Conservation (phyloP, 2,113 vertebrate genomes). For the Plestiodon gilberti region DNA sequence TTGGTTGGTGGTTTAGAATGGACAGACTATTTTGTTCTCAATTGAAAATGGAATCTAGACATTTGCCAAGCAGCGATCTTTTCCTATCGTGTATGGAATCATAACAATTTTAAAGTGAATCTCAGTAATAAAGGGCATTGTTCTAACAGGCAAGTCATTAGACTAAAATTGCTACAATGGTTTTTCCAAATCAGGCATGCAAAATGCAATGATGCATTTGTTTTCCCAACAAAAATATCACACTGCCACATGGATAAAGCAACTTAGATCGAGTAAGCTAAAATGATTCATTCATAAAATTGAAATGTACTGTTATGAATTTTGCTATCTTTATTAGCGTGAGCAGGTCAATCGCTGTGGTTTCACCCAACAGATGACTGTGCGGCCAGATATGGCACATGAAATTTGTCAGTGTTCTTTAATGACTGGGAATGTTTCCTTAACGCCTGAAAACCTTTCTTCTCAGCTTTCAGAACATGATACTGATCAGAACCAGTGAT, state of each 20-base stretch:
- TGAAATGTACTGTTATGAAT: neutral
- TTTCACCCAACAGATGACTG: neutral
- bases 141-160: conserved; percentile 42
- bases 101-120: conserved; percentile 35
- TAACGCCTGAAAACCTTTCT: neutral
- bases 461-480: neutral
- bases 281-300: conserved; percentile 1
- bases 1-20: conserved; percentile 64
- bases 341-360: neutral
- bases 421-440: neutral
- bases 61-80: conserved; percentile 41
- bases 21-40: conserved; percentile 60
- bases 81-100: conserved; percentile 13
- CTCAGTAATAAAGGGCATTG: conserved; percentile 45
- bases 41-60: conserved; percentile 54
- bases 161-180: conserved; percentile 17
- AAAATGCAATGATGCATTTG: conserved; percentile 23
- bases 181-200: conserved; percentile 41
- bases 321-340: neutral
- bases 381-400: no score
- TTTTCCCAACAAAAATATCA: conserved; percentile 23
- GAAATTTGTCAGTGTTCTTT: neutral
- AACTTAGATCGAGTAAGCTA: conserved; percentile 23
- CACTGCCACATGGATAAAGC: conserved; percentile 2
- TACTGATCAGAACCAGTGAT: neutral